Percentiles rank a stretch among this genome's conserved stretches.
These are phyloP conservation scores for Drosophila robusta DNA, from an alignment of 2,888 invertebrate genomes.

Conservation along the genomic window DNA sequence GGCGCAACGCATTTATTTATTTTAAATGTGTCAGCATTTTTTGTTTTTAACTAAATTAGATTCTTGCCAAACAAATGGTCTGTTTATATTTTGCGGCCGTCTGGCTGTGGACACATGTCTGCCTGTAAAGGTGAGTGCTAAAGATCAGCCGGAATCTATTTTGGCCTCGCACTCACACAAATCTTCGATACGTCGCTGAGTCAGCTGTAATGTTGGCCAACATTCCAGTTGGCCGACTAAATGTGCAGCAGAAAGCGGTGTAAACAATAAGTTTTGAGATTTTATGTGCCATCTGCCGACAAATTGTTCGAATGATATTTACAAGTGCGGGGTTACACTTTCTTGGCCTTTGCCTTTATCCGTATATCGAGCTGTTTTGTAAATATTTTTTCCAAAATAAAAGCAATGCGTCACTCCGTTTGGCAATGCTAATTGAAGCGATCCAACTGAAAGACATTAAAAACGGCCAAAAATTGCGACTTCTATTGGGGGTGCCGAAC, in stretches of 20 bases:
- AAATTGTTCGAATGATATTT: constrained; percentile 58
- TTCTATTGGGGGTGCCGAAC: neutral
- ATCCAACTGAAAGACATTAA: constrained; percentile 51
- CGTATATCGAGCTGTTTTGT: constrained; percentile 36
- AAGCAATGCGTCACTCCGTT: constrained; percentile 72
- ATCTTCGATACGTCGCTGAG: constrained; percentile 9
- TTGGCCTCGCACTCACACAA: constrained; percentile 24
- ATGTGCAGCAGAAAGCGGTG: constrained; percentile 36
- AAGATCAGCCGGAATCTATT: constrained; percentile 53
- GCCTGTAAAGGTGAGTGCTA: constrained; percentile 48
- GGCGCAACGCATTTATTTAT: constrained; percentile 54
- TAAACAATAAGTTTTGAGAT: constrained; percentile 58
- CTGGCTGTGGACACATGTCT: constrained; percentile 24
- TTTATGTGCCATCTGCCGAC: constrained; percentile 54
- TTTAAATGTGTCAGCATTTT: constrained; percentile 41
- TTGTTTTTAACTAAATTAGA: constrained; percentile 42
- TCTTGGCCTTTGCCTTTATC: constrained; percentile 19
- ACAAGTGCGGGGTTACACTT: constrained; percentile 59
- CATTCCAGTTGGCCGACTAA: constrained; percentile 41
- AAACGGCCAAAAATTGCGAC: neutral
- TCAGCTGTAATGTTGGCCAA: constrained; percentile 47
- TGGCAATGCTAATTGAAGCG: constrained; percentile 67
- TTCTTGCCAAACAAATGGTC: constrained; percentile 47
- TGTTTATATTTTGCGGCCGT: constrained; percentile 44
- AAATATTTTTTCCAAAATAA: constrained; percentile 71